Percentiles rank a stretch among this genome's conserved stretches.
These are phyloP conservation scores for Phrynocephalus forsythii DNA, from an alignment of 2,797 vertebrate genomes.

Conservation along the genomic window DNA sequence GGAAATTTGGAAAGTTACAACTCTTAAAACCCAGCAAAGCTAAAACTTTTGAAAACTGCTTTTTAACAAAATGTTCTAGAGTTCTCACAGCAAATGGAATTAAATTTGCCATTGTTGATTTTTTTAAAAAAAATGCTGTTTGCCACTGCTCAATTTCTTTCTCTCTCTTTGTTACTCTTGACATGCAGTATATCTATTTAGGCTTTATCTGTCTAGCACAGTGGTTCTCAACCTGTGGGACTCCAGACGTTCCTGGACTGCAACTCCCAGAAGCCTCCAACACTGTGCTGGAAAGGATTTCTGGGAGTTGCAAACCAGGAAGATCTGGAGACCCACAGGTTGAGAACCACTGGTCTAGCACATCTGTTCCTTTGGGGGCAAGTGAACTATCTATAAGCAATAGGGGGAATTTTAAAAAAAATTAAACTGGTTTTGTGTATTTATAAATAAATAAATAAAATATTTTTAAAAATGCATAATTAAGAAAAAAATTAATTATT, in stretches of 20 bases:
- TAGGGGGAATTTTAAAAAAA: neutral
- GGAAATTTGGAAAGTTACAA: neutral
- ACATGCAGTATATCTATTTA: too few relatives aligned
- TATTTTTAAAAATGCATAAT: too few relatives aligned
- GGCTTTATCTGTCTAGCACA: conserved; percentile 11
- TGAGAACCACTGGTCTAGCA: neutral
- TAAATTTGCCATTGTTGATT: neutral
- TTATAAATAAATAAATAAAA: neutral
- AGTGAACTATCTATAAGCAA: conserved; percentile 8
- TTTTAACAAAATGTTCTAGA: too few relatives aligned
- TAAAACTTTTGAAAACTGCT: neutral
- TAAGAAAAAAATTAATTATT: too few relatives aligned
- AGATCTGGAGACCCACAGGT: too few relatives aligned
- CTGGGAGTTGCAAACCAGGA: too few relatives aligned
- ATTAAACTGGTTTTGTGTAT: neutral
- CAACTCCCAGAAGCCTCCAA: too few relatives aligned
- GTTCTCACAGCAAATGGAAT: conserved; percentile 10
- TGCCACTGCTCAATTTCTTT: conserved; percentile 35
- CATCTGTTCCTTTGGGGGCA: conserved; percentile 23
- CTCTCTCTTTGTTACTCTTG: neutral
- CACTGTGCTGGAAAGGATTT: too few relatives aligned
- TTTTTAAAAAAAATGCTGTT: conserved; percentile 7
- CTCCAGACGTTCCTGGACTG: too few relatives aligned
- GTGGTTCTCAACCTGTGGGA: too few relatives aligned
- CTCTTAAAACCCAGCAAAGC: neutral